phyloP scores from a whole-genome alignment of 2,797 vertebrate genomes.

The Scleropages formosus region DNA sequence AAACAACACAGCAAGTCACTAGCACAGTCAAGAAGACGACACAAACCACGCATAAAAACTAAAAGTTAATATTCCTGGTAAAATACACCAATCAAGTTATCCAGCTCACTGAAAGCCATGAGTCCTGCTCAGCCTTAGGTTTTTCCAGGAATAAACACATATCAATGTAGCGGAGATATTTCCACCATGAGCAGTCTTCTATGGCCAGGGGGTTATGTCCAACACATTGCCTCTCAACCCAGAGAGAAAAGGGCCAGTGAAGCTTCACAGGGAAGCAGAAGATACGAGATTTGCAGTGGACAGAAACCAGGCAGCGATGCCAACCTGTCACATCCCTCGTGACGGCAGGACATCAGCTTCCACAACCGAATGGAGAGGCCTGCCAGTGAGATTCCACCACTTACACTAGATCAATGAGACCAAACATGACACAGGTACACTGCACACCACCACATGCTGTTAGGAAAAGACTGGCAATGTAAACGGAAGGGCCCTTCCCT shows the following conservation, averaged over 20 bases:
- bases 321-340: not conserved
- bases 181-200: too few species aligned
- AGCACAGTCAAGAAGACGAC: too few species aligned
- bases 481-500: too few species aligned
- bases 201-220: not conserved
- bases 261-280: not conserved
- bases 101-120: not conserved
- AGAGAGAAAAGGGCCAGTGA: not conserved
- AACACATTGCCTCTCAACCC: not conserved
- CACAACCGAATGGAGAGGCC: not conserved
- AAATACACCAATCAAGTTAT: not conserved
- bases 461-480: too few species aligned
- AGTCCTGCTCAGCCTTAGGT: not conserved
- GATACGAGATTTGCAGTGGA: not conserved
- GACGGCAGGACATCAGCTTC: not conserved
- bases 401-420: too few species aligned
- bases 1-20: too few species aligned
- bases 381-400: not conserved
- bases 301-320: not conserved
- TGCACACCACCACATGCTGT: too few species aligned
- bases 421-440: too few species aligned
- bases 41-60: too few species aligned
- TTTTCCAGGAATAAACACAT: not conserved
- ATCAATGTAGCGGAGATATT: too few species aligned
- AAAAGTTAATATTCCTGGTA: not conserved